Evolutionary conservation across 2,888 invertebrate genomes (phyloP).

Genomic region (Lomographa bimaculata): DNA sequence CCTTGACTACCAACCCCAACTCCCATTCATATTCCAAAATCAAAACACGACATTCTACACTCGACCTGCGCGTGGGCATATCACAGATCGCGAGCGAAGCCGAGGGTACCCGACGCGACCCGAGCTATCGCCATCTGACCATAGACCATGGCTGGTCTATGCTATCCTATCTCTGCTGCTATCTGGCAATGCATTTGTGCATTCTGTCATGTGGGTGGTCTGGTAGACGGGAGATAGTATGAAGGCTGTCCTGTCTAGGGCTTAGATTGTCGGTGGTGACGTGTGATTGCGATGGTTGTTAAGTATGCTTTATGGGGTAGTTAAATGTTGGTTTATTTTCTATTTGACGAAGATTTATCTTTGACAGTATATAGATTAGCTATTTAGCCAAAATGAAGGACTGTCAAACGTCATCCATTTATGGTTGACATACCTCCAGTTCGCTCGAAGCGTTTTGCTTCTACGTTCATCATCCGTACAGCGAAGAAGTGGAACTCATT

Average conservation of each 20-base stretch:
- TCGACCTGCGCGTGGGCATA: conserved; percentile 58
- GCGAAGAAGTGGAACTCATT: too few relatives aligned
- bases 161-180: conserved; percentile 12
- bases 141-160: neutral
- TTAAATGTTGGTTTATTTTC: too few relatives aligned
- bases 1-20: conserved; percentile 1
- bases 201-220: conserved; percentile 22
- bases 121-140: conserved; percentile 40
- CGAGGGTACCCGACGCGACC: conserved; percentile 51
- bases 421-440: too few relatives aligned
- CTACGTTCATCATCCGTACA: too few relatives aligned
- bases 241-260: conserved; percentile 26
- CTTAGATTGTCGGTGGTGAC: conserved; percentile 38
- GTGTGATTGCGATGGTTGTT: conserved; percentile 46
- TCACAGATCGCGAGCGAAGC: conserved; percentile 42
- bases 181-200: conserved; percentile 17
- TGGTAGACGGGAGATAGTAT: conserved; percentile 14
- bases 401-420: too few relatives aligned
- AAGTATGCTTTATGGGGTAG: conserved; percentile 28
- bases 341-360: too few relatives aligned
- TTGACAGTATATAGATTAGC: too few relatives aligned
- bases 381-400: too few relatives aligned
- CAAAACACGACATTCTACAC: conserved; percentile 33
- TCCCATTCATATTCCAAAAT: conserved; percentile 31
- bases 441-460: too few relatives aligned